Percentiles rank a stretch among this genome's conserved stretches.
These are phyloP conservation scores for Xyrichtys novacula DNA, from an alignment of 2,797 vertebrate genomes.

Conservation along the genomic window DNA sequence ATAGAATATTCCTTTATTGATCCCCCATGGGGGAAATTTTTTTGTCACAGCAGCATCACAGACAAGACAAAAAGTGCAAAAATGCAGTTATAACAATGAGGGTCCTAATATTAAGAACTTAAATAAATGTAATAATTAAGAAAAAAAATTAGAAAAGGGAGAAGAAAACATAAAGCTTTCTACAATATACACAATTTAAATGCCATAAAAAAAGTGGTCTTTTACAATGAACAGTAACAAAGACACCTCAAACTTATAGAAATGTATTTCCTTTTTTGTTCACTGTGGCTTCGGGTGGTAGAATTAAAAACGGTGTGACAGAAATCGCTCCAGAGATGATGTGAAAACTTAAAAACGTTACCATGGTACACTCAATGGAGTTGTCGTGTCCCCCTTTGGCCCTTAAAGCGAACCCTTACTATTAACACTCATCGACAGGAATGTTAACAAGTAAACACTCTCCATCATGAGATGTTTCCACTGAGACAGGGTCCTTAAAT, in stretches of 20 bases:
- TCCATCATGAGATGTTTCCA: slow-evolving; percentile 64
- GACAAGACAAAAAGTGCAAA: too few species aligned
- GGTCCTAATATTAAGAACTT: too few species aligned
- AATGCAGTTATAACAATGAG: too few species aligned
- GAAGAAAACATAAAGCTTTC: too few species aligned
- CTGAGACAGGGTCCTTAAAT: slow-evolving; percentile 70
- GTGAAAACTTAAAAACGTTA: slow-evolving; percentile 13
- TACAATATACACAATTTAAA: too few species aligned
- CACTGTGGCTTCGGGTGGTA: neutral
- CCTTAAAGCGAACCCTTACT: slow-evolving; percentile 48
- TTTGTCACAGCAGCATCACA: too few species aligned
- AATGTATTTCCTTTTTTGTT: neutral
- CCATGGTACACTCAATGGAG: slow-evolving; percentile 4
- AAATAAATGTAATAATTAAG: too few species aligned
- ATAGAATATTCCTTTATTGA: too few species aligned
- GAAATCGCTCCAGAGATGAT: slow-evolving; percentile 1
- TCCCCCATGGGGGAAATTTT: too few species aligned
- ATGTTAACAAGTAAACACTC: slow-evolving; percentile 82
- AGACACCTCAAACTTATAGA: neutral
- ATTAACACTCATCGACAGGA: slow-evolving; percentile 68
- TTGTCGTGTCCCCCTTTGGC: slow-evolving; percentile 44
- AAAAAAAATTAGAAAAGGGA: too few species aligned
- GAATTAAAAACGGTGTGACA: slow-evolving; percentile 1
- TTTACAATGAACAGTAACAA: too few species aligned
- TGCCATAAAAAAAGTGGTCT: too few species aligned